Base-by-base conservation (phyloP, 2,888 invertebrate species). In the Julus scanicus region DNA sequence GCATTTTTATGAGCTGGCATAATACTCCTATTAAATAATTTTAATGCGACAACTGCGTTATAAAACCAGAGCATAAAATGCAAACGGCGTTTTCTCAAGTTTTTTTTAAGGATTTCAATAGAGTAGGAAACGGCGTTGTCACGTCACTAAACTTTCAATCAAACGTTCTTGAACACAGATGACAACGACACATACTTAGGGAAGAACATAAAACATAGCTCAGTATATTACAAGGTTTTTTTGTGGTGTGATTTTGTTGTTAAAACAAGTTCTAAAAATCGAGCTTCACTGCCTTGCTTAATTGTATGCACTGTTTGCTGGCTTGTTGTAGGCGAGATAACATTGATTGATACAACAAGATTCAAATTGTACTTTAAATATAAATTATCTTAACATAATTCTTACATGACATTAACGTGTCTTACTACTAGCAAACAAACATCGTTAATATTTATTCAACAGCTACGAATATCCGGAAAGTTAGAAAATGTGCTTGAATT, bases 21-120 rank as follows among this genome's bases (percentile, higher is more conserved):
- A 63, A 63, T 63, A 63, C 63, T 63, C 63, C 63, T 63, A 63
- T 63, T 63, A 63, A 63, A 63, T 63, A 63, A 63, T 63, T 63
- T 63, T 63, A 63, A 63, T 63, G 63, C 63, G 63, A 63, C 63
- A 63, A 63, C 63, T 63, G 63, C 63, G 63, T 63, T 63, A 63
- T 63, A 63, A 63, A 63, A 63, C n/a, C 63, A 8, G n/a, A 20
- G 63, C 63, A 63, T 63, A 63, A 63, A 63, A 63, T n/a, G 63
- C 63, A 63, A 63, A 63, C 63, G 63, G 63, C 63, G n/a, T 63
- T 63, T 63, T 63, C 63, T 63, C 63, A n/a, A 63, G n/a, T n/a
- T 63, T 63, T 63, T 63, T 63, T 63, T 3, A 17, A 63, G 8
- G 4, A 63, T 63, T 63, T 63, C 63, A 17, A n/a, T 63, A n/a